Conservation (phyloP, 2,888 invertebrate species). For the Dorcus parallelipipedus region DNA sequence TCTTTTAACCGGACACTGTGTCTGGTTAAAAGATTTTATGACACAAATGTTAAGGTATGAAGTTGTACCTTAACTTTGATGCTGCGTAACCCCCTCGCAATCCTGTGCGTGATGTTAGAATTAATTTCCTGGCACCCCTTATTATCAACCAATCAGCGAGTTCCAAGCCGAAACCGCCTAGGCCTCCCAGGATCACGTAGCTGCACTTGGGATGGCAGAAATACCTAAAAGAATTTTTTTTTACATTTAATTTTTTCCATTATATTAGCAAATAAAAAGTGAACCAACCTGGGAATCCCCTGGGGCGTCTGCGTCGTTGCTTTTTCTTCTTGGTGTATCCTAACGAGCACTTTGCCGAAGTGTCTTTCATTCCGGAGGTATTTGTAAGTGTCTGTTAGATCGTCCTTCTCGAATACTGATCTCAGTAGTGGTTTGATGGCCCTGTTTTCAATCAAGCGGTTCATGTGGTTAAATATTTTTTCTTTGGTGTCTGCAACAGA, state of each 20-base stretch:
- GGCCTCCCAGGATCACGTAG: conserved; percentile 61
- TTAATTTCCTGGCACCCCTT: conserved; percentile 74
- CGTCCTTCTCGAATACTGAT: conserved; percentile 60
- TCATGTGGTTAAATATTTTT: neutral
- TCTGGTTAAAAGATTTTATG: too few relatives aligned
- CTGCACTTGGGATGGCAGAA: conserved; percentile 15
- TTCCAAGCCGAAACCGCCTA: conserved; percentile 12
- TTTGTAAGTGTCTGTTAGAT: conserved; percentile 71
- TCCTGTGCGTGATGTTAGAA: conserved; percentile 79
- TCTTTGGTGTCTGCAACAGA: neutral
- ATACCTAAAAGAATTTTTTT: conserved; percentile 6
- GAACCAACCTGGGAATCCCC: conserved; percentile 8
- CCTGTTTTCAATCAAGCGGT: conserved; percentile 46
- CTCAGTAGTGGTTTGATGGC: conserved; percentile 66
- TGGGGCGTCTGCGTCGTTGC: neutral
- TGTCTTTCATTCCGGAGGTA: conserved; percentile 69
- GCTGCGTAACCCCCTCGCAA: conserved; percentile 79
- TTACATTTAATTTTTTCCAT: conserved; percentile 12
- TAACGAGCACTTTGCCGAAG: conserved; percentile 68
- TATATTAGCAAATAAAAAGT: neutral
- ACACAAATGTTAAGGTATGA: too few relatives aligned
- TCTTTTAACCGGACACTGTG: too few relatives aligned
- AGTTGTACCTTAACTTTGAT: conserved; percentile 60
- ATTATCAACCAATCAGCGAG: conserved; percentile 46
- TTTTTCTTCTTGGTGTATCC: conserved; percentile 36